Evolutionary conservation across 2,888 invertebrate species (phyloP).

Genomic region (Papilio gigon): DNA sequence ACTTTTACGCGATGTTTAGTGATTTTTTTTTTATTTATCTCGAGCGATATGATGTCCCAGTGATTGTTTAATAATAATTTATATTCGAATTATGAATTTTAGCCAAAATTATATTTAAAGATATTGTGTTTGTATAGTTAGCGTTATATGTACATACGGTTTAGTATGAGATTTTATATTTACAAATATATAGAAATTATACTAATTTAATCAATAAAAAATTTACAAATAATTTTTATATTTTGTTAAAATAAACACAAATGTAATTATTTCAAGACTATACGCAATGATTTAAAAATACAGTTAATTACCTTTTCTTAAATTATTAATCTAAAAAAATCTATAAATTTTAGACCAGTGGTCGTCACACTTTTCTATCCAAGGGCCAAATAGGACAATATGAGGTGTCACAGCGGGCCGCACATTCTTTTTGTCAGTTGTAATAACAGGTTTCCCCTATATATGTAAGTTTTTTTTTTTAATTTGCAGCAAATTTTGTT

Average conservation of each 20-base stretch:
- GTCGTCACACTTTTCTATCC: too few species aligned
- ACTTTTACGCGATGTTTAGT: slow-evolving; percentile 16
- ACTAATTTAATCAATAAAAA: background rate
- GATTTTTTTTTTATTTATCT: slow-evolving; percentile 35
- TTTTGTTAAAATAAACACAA: too few species aligned
- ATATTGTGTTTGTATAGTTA: slow-evolving; percentile 26
- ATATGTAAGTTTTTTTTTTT: too few species aligned
- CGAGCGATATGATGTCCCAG: slow-evolving; percentile 9
- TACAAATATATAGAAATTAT: background rate
- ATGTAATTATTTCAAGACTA: too few species aligned
- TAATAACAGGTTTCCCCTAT: too few species aligned
- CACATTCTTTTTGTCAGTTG: too few species aligned
- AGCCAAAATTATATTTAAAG: slow-evolving; percentile 32
- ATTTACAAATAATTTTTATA: background rate
- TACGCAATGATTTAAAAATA: background rate
- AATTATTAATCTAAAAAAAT: too few species aligned
- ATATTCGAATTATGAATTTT: slow-evolving; percentile 31
- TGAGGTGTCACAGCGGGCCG: too few species aligned
- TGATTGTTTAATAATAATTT: slow-evolving; percentile 38
- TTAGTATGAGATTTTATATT: slow-evolving; percentile 17
- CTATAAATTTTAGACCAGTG: too few species aligned
- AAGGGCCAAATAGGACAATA: too few species aligned
- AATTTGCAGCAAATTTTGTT: too few species aligned
- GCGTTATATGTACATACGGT: slow-evolving; percentile 22
- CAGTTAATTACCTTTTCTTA: too few species aligned